These are phyloP conservation scores for Pachycephus smyrnensis DNA, from an alignment of 2,888 invertebrate species.

Conservation along the genomic window DNA sequence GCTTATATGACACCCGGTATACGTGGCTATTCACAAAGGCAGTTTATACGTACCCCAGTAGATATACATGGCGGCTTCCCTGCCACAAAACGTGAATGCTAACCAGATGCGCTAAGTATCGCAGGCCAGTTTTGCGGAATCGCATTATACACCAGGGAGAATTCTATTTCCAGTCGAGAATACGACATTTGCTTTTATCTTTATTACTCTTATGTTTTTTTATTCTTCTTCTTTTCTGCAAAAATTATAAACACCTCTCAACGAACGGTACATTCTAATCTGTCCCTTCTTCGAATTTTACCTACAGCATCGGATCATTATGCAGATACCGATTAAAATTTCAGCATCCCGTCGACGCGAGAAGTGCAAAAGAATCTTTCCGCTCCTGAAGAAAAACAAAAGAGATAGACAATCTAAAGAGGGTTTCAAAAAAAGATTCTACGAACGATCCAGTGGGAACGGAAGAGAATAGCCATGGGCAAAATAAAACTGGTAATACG, in stretches of 20 bases:
- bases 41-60: constrained; percentile 20
- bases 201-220: background rate
- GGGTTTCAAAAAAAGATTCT: background rate
- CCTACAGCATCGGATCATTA: no score
- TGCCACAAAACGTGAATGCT: constrained; percentile 31
- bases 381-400: background rate
- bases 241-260: no score
- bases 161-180: background rate
- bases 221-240: no score
- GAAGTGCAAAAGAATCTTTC: background rate
- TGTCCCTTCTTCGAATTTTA: no score
- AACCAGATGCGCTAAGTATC: constrained; percentile 36
- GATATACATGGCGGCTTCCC: constrained; percentile 20
- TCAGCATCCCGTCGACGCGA: background rate
- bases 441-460: background rate
- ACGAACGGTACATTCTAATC: no score
- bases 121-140: constrained; percentile 21
- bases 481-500: background rate
- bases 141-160: background rate
- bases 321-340: background rate
- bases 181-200: background rate
- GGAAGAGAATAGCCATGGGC: background rate
- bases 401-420: background rate
- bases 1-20: constrained; percentile 29
- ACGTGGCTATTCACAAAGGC: constrained; percentile 25